Conservation (phyloP, 2,113 vertebrate species). For the Erythrocebus patas region DNA sequence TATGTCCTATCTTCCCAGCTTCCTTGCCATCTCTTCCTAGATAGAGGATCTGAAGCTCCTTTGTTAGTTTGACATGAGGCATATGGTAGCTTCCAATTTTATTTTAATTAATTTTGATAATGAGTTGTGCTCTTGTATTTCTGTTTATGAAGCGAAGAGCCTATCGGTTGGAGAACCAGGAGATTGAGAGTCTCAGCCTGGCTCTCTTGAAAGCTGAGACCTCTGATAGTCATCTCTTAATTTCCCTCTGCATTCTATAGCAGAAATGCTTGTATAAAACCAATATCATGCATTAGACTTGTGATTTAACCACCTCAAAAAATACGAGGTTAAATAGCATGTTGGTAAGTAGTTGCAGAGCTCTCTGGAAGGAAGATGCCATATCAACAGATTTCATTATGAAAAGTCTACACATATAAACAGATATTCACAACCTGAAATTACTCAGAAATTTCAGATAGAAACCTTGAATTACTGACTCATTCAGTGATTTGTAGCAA, state of each 20-base stretch:
- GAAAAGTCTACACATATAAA: background rate
- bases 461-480: background rate
- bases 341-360: slow-evolving; percentile 30
- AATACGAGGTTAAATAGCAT: background rate
- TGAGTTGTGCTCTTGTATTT: background rate
- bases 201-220: background rate
- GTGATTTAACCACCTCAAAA: slow-evolving; percentile 6
- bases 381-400: slow-evolving; percentile 5
- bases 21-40: background rate
- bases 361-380: background rate
- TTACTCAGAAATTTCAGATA: slow-evolving; percentile 4
- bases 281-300: background rate
- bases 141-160: background rate
- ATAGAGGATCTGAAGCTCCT: background rate
- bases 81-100: background rate
- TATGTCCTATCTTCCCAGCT: background rate
- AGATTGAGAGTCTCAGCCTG: background rate
- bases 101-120: background rate
- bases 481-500: background rate
- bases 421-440: slow-evolving; percentile 34
- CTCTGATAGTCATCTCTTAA: background rate
- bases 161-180: background rate
- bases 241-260: background rate
- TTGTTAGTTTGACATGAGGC: background rate
- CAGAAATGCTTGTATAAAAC: background rate